phyloP scores from a whole-genome alignment of 2,113 vertebrate genomes.

The Onychorhynchus coronatus region DNA sequence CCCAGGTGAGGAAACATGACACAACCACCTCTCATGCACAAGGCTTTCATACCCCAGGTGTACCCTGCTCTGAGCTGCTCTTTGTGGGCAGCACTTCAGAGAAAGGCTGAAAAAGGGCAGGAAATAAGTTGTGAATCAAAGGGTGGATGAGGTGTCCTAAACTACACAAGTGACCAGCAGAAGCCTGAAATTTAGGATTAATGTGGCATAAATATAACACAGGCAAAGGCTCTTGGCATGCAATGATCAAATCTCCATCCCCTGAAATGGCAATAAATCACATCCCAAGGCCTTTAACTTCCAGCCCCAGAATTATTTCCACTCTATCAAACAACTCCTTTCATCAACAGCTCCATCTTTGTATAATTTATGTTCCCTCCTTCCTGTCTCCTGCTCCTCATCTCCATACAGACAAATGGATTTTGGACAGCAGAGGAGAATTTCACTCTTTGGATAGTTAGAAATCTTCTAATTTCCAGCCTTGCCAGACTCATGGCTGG shows the following conservation, averaged over 20 bases:
- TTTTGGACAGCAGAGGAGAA: neutral
- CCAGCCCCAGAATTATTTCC: constrained; percentile 9
- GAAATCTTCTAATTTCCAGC: constrained; percentile 31
- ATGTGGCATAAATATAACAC: neutral
- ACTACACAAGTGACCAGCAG: neutral
- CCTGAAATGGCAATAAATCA: constrained; percentile 29
- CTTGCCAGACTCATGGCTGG: neutral
- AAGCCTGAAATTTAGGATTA: neutral
- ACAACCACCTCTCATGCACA: neutral
- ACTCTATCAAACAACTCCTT: constrained; percentile 35
- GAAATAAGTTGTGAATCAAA: neutral
- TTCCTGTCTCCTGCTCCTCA: constrained; percentile 8
- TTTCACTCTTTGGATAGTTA: neutral
- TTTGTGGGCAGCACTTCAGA: neutral
- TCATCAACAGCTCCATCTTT: constrained; percentile 37
- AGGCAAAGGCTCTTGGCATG: neutral
- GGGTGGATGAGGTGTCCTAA: neutral
- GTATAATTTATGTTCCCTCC: constrained; percentile 37
- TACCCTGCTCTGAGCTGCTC: neutral
- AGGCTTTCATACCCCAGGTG: neutral
- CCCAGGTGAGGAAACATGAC: neutral
- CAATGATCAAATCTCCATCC: neutral
- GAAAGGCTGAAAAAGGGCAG: neutral
- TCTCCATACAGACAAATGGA: constrained; percentile 35
- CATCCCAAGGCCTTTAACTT: constrained; percentile 40